Evolutionary conservation across 1,140 invertebrate species (phyloP), one percentile per base, ranked within the genome.

Genomic region (Formica exsecta): DNA sequence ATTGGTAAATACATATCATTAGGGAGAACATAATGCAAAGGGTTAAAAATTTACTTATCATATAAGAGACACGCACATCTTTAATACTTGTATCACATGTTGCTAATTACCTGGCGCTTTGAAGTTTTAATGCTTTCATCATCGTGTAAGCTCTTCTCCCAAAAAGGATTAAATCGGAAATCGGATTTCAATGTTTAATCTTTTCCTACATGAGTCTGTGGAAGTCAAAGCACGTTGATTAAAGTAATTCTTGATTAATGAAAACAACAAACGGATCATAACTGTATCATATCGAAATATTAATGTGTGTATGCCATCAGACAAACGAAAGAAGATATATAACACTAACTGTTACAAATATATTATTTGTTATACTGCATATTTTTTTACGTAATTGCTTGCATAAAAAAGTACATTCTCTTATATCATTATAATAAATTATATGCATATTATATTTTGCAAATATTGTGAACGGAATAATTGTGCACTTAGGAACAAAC

Each of bases 161-260:
- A 36, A 75, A 89, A 87, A 81, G 90, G 90, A 73, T 91, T 91
- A 91, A 75, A 81, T 79, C 32, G 85, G 44, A 89, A 91, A 91
- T 91, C 90, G 87, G 90, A 91, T 91, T 91, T 32, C 32, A 13
- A 29, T 38, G 7, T 86, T 86, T 81, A 81, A 86, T 85, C 87
- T 85, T 86, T 87, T 7, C 16, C 54, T 36, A 85, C 16, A 66
- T 22, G 32, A 85, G 19, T 13, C 44, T 75, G 25, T 13, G 9
- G 32, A 81, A 86, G 64, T 66, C 61, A 48, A 86, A 86, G 65
- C 22, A 54, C 83, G 77, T 73, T 81, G 59, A 86, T 86, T 86
- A 83, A 83, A 71, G 48, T 65, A 62, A 85, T 65, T 86, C 73
- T 86, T n/a, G 5, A 48, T 79, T 68, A 79, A 77, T 85, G 38